These are phyloP conservation scores for Ptychoptera albimana DNA, from an alignment of 2,888 invertebrate genomes.

Conservation along the genomic window DNA sequence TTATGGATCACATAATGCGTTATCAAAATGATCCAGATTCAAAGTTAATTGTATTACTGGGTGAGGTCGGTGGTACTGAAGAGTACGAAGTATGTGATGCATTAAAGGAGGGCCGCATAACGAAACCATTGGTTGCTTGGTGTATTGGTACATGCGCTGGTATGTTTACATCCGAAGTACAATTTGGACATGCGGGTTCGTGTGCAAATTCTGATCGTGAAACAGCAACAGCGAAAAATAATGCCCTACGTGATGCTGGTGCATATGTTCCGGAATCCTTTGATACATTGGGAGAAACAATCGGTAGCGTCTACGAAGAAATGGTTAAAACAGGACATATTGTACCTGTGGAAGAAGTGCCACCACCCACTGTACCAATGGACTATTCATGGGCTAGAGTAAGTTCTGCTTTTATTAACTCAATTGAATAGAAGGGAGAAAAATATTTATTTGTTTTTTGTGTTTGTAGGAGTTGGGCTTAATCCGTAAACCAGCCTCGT, in stretches of 20 bases:
- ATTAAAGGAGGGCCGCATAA: constrained; percentile 60
- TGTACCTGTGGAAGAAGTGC: constrained; percentile 76
- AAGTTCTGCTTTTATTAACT: constrained; percentile 2
- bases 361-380: constrained; percentile 99
- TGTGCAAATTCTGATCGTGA: constrained; percentile 89
- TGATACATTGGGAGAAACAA: constrained; percentile 71
- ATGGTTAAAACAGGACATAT: constrained; percentile 72
- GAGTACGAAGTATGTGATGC: constrained; percentile 93
- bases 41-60: constrained; percentile 88
- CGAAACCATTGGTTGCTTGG: constrained; percentile 95
- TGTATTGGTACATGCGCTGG: constrained; percentile 88
- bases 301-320: constrained; percentile 54
- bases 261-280: constrained; percentile 87
- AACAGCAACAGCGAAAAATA: constrained; percentile 88
- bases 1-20: constrained; percentile 91
- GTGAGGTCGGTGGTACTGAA: constrained; percentile 97
- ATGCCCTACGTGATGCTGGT: constrained; percentile 63
- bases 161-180: constrained; percentile 82
- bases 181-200: constrained; percentile 98
- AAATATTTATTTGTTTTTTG: constrained; percentile 9
- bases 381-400: constrained; percentile 88
- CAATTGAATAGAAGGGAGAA: background rate
- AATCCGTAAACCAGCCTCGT: constrained; percentile 96
- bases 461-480: constrained; percentile 71
- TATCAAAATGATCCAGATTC: constrained; percentile 66